Percentiles rank a stretch among this genome's conserved stretches.
Conservation (phyloP, 2,888 invertebrate genomes). For the Oscheius sp. region DNA sequence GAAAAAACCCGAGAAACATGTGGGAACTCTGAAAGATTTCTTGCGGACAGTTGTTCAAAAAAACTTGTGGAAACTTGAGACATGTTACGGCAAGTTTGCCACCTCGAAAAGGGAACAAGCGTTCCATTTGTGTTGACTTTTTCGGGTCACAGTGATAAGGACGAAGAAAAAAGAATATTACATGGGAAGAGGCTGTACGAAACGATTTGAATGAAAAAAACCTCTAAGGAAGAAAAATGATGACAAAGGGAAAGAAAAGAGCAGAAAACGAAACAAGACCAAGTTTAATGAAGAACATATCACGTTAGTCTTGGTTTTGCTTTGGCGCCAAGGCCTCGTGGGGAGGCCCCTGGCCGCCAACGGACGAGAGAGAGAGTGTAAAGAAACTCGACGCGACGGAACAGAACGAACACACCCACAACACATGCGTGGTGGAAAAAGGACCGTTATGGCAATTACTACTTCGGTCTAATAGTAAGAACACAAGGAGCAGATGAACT, state of each 20-base stretch:
- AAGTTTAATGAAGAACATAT: conserved; percentile 21
- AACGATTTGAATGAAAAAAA: too few species aligned
- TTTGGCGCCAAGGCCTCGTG: conserved; percentile 31
- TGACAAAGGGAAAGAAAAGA: neutral
- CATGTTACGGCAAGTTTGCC: conserved; percentile 1
- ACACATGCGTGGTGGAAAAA: conserved; percentile 6
- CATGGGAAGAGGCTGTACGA: too few species aligned
- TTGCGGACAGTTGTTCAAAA: conserved; percentile 10
- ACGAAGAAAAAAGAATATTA: neutral
- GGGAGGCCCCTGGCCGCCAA: conserved; percentile 23
- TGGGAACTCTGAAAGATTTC: neutral
- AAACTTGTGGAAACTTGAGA: conserved; percentile 9
- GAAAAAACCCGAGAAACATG: neutral
- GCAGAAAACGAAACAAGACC: neutral
- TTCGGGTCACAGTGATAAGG: conserved; percentile 6
- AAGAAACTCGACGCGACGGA: conserved; percentile 30
- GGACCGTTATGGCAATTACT: neutral
- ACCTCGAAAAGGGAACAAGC: conserved; percentile 12
- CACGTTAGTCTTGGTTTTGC: conserved; percentile 19
- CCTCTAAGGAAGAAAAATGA: neutral
- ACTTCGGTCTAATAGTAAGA: too few species aligned
- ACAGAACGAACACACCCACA: conserved; percentile 37
- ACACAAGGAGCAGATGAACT: neutral
- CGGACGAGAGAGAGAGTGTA: conserved; percentile 21
- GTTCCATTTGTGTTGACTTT: conserved; percentile 19